Evolutionary conservation across 2,113 vertebrate species (phyloP), one percentile per base, ranked within the genome.

Genomic region (Sorex fumeus): DNA sequence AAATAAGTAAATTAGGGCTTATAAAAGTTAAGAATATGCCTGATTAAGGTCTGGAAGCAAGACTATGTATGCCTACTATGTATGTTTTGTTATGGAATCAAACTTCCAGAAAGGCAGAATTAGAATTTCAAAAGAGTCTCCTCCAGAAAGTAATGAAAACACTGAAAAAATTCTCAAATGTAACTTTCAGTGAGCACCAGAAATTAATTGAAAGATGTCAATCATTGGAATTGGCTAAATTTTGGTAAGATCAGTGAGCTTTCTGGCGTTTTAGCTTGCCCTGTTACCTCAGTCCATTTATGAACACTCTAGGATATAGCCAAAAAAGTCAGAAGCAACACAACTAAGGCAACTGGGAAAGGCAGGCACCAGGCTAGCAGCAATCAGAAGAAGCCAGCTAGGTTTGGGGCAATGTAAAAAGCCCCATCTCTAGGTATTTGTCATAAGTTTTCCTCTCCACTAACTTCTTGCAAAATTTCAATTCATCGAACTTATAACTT

Each of bases 401-500:
- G 8, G 32, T 40, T 78, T 88, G 64, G 89, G 81, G 15, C 34
- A 23, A 8, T 34, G 18, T 43, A n/a, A 45, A 87, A 76, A 72
- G 8, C 9, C 34, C 19, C 50, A 57, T 79, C 74, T 34, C 53
- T 77, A n/a, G 70, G 77, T 40, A 89, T 85, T 45, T 23, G 34
- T 34, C 2, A 3, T 25, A 88, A 64, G 64, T 81, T 77, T 75
- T 76, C 34, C 27, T 77, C 47, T 32, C 69, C 66, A 40, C 27
- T 50, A 23, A 8, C 40, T 82, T n/a, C 30, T 32, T 57, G 43
- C 21, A 91, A 88, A 82, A 88, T 91, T 62, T 91, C 69, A 36
- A 70, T 70, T 75, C 57, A 40, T 12, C 34, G 45, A 50, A 11
- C 16, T 36, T 84, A 18, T 45, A 40, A 67, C 78, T 88, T 77